Percentiles rank a stretch among this genome's conserved stretches.
Conservation (phyloP, 2,888 invertebrate species). For the Gryllus longicercus region DNA sequence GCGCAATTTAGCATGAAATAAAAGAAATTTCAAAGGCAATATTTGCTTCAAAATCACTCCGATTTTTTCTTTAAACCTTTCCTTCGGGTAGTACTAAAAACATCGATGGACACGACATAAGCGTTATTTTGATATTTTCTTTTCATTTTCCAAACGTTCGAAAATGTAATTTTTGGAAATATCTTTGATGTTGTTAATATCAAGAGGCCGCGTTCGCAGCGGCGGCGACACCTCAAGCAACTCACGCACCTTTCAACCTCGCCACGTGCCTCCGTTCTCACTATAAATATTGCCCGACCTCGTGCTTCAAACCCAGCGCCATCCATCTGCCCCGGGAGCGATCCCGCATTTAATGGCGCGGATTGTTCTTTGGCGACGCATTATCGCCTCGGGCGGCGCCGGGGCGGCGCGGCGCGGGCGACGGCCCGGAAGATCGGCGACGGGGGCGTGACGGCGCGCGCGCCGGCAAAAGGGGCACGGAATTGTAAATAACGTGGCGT, state of each 20-base stretch:
- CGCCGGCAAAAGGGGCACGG: background rate
- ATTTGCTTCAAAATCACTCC: too few species aligned
- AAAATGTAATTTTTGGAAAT: too few species aligned
- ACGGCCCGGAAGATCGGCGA: background rate
- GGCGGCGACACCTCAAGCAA: background rate
- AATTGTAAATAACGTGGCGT: slow-evolving; percentile 28
- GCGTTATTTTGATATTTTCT: too few species aligned
- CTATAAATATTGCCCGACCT: background rate
- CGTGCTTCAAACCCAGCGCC: background rate
- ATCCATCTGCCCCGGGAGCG: background rate
- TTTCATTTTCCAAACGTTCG: too few species aligned
- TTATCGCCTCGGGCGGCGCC: background rate
- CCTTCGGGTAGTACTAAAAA: too few species aligned
- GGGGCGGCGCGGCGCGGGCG: background rate
- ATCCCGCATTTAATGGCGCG: background rate
- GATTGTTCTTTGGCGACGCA: background rate
- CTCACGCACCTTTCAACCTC: background rate
- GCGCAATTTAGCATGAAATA: too few species aligned
- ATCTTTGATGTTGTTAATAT: background rate
- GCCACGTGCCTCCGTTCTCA: background rate
- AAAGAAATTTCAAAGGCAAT: too few species aligned
- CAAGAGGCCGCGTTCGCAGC: background rate
- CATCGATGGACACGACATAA: too few species aligned
- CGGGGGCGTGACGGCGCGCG: background rate
- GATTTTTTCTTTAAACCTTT: too few species aligned